Evolutionary conservation across 2,888 invertebrate genomes (phyloP), one percentile per base, ranked within the genome.

Genomic region (Drosophila basisetae): DNA sequence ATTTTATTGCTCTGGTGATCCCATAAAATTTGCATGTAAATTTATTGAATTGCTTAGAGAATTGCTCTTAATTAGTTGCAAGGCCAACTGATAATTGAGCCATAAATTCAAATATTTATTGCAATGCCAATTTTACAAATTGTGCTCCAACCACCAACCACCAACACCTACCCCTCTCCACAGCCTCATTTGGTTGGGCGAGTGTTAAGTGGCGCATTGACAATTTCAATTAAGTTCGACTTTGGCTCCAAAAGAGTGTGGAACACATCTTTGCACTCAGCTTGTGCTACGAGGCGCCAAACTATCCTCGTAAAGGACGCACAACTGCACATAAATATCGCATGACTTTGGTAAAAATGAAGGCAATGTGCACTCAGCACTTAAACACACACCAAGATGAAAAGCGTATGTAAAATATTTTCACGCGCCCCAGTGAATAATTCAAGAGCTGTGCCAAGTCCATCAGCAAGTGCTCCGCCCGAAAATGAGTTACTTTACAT

Each of bases 401-500:
- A 80, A 86, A 78, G 86, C 78, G 76, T 79, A 89, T 87, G 90
- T 87, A 84, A 89, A 87, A 86, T 72, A 86, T 82, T 79, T 87
- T 82, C 73, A 82, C 77, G 82, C 89, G 76, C 70, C 82, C 72
- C 55, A 73, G 89, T 87, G 90, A 89, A 87, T 84, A 76, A 89
- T 84, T 84, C 63, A 80, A 53, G 33, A 70, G 62, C 62, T 50
- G 41, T 31, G 35, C 28, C 58, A 54, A 47, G 62, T 43, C 68
- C 80, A 80, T 67, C 80, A 75, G 71, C 59, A 72, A 82, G 69
- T 78, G 83, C 52, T 53, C 37, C 62, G 64, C 73, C 74, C 70
- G 80, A 85, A 89, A 85, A 85, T 85, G 85, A 85, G 85, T 90
- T 85, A 90, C 90, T 90, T 85, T 85, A 82, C 85, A 85, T 85